Conservation (phyloP, 30 jellyfish, hydroid and myxozoan species). For the Aurelia aurita region DNA sequence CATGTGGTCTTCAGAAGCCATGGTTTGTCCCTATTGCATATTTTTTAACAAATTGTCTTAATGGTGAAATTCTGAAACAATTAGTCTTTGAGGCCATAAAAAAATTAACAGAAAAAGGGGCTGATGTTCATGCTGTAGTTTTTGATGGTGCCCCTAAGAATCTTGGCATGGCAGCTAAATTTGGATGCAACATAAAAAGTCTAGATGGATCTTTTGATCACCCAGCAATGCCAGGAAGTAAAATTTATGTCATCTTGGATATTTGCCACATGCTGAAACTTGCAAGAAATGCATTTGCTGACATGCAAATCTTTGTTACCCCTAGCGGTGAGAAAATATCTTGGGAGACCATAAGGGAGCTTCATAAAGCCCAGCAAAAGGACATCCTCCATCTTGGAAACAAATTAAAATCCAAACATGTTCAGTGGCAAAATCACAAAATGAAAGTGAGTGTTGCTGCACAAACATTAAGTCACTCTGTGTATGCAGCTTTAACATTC, state of each 20-base stretch:
- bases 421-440: too few relatives aligned
- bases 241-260: conserved; percentile 15
- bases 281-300: too few relatives aligned
- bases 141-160: not conserved
- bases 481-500: not conserved
- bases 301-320: too few relatives aligned
- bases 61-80: conserved; percentile 12
- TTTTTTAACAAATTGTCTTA: conserved; percentile 14
- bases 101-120: conserved; percentile 25
- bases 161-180: not conserved
- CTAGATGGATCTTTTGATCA: conserved; percentile 42
- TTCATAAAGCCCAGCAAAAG: conserved; percentile 16
- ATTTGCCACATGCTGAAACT: conserved; percentile 8
- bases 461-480: conserved; percentile 38
- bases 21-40: conserved; percentile 9
- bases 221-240: not conserved
- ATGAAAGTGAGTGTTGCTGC: too few relatives aligned
- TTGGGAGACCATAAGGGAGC: conserved; percentile 1
- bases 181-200: conserved; percentile 5
- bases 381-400: conserved; percentile 31
- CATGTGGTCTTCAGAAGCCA: conserved; percentile 1
- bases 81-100: conserved; percentile 11
- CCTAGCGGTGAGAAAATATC: not conserved
- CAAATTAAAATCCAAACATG: too few relatives aligned
- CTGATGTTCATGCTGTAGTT: conserved; percentile 25